Conservation (phyloP, 2,113 vertebrate species). For the Lophochroa leadbeateri region DNA sequence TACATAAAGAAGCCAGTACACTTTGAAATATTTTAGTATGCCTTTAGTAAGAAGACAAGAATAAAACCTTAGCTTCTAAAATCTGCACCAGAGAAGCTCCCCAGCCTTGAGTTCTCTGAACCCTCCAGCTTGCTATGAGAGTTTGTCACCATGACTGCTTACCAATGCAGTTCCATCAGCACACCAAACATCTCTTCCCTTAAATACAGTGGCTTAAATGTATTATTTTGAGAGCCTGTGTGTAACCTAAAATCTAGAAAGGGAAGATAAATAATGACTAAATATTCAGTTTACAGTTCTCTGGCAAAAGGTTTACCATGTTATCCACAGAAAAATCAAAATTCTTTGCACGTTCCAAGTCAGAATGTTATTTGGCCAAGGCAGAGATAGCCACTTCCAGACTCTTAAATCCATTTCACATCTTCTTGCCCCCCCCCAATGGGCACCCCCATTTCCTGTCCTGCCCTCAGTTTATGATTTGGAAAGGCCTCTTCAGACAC, state of each 20-base stretch:
- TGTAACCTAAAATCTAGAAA: background rate
- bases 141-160: background rate
- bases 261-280: background rate
- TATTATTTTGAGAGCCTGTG: background rate
- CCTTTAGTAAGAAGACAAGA: background rate
- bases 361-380: background rate
- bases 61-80: background rate
- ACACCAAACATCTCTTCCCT: background rate
- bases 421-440: rapidly evolving
- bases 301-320: background rate
- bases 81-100: background rate
- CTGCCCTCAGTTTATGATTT: background rate
- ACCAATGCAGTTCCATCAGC: background rate
- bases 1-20: background rate
- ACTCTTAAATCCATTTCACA: background rate
- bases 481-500: background rate
- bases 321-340: background rate
- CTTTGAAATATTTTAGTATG: background rate
- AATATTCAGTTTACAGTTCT: background rate
- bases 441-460: background rate
- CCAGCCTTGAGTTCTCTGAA: background rate
- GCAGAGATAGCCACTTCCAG: background rate
- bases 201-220: background rate
- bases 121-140: background rate
- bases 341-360: background rate